phyloP scores from a whole-genome alignment of 2,797 vertebrate species.

The Prionace glauca region DNA sequence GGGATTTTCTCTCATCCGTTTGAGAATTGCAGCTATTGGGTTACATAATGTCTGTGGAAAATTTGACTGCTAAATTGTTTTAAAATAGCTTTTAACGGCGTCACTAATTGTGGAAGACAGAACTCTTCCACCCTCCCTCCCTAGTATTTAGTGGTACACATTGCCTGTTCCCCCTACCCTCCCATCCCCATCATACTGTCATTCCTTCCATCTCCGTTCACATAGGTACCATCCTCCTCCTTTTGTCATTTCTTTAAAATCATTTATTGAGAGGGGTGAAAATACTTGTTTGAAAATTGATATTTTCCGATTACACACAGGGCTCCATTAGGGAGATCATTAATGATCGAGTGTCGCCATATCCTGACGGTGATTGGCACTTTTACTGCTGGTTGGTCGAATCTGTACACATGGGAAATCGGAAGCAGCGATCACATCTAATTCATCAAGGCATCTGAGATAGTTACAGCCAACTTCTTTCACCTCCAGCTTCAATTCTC shows the following conservation, averaged over 20 bases:
- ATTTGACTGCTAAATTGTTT: background rate
- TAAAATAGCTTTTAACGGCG: background rate
- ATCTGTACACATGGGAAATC: background rate
- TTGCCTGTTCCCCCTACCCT: background rate
- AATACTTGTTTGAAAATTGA: background rate
- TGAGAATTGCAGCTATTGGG: no score
- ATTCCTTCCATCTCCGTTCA: background rate
- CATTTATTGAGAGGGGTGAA: background rate
- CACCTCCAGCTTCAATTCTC: background rate
- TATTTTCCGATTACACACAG: background rate
- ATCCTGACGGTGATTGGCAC: background rate
- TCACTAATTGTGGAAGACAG: background rate
- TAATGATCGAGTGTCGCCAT: background rate
- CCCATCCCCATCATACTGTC: background rate
- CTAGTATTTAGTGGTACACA: background rate
- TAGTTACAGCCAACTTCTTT: background rate
- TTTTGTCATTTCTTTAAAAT: background rate
- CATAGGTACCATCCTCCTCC: background rate
- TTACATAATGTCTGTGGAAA: background rate
- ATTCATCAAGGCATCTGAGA: background rate
- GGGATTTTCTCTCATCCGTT: background rate
- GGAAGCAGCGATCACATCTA: background rate
- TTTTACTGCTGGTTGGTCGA: background rate
- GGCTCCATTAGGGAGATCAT: background rate
- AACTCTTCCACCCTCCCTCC: background rate